Percentiles rank a stretch among this genome's conserved stretches.
Evolutionary conservation across 2,797 vertebrate species (phyloP).

Genomic region (Myripristis murdjan): DNA sequence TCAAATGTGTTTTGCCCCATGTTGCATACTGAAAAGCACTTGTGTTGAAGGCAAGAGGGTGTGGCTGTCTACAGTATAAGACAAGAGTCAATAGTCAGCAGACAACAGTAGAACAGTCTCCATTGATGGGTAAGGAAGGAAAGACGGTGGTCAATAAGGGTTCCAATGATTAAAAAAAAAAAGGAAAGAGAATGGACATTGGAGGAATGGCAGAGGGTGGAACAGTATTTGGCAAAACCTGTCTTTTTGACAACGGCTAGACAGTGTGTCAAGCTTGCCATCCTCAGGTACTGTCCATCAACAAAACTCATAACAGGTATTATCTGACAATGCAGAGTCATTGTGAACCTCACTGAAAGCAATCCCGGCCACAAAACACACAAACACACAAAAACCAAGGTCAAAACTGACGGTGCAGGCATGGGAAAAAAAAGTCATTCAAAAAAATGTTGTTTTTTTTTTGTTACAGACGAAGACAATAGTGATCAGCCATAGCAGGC

Average conservation of each 20-base stretch:
- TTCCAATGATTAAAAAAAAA: constrained; percentile 6
- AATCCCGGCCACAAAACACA: constrained; percentile 23
- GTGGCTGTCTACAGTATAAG: constrained; percentile 30
- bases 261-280: not conserved
- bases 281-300: constrained; percentile 18
- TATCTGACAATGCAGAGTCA: constrained; percentile 25
- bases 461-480: constrained; percentile 19
- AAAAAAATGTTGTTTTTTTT: not conserved
- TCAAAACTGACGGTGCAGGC: constrained; percentile 35
- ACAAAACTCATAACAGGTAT: constrained; percentile 14
- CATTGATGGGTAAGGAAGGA: not conserved
- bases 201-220: not conserved
- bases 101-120: constrained; percentile 27
- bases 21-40: constrained; percentile 34
- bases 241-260: constrained; percentile 15
- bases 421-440: constrained; percentile 11
- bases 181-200: constrained; percentile 7
- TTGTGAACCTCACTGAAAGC: constrained; percentile 17
- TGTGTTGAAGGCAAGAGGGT: constrained; percentile 18
- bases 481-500: constrained; percentile 23
- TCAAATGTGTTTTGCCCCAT: constrained; percentile 57
- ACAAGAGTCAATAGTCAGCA: constrained; percentile 29
- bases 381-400: constrained; percentile 33
- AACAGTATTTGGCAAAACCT: not conserved
- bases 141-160: constrained; percentile 3